phyloP scores from a whole-genome alignment of 1,140 invertebrate species.

The Drosophila quadrilineata region DNA sequence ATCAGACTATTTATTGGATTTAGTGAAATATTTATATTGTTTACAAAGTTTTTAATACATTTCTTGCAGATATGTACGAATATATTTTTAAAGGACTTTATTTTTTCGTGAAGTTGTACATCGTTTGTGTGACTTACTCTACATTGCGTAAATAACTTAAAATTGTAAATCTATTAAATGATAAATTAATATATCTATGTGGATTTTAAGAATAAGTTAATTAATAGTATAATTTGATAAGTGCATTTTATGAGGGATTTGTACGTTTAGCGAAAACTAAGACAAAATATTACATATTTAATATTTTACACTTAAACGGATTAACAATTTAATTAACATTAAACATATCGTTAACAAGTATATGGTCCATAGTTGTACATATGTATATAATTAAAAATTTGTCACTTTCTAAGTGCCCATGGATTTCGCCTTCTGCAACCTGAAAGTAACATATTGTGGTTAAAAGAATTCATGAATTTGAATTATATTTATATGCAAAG shows the following conservation, averaged over 20 bases:
- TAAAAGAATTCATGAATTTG: background rate
- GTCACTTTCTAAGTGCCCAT: conserved; percentile 62
- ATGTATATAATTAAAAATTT: background rate
- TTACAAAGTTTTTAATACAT: too few species aligned
- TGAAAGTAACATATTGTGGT: too few species aligned
- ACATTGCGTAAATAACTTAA: too few species aligned
- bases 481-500: background rate
- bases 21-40: too few species aligned
- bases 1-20: too few species aligned
- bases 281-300: too few species aligned
- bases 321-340: background rate
- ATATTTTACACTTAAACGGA: too few species aligned
- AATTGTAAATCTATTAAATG: too few species aligned
- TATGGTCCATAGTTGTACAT: background rate
- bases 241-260: conserved; percentile 34
- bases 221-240: conserved; percentile 22
- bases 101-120: conserved; percentile 40
- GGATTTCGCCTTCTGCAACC: conserved; percentile 76
- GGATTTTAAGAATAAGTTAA: conserved; percentile 50
- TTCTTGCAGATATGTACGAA: too few species aligned
- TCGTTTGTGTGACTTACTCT: conserved; percentile 46
- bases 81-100: too few species aligned
- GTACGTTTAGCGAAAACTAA: conserved; percentile 48
- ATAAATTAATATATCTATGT: too few species aligned
- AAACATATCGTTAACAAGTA: background rate